phyloP scores from a whole-genome alignment of 2,797 vertebrate species.

The Esox lucius region DNA sequence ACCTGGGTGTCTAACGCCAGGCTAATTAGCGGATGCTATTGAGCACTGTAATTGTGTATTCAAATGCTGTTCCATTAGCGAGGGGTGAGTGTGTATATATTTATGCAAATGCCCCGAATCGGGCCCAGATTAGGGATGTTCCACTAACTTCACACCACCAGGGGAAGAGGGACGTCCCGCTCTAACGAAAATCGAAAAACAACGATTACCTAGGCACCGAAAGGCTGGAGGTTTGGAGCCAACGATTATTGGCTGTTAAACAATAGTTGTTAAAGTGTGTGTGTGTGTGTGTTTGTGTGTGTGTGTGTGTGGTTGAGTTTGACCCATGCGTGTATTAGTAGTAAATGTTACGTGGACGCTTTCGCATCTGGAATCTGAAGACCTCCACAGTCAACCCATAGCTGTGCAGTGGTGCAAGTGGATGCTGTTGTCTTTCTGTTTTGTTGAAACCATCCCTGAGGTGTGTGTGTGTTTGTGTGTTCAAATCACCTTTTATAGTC shows the following conservation, averaged over 20 bases:
- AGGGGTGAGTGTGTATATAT: slow-evolving; percentile 64
- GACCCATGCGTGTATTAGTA: slow-evolving; percentile 56
- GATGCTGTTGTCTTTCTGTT: too few species aligned
- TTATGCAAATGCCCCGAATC: slow-evolving; percentile 64
- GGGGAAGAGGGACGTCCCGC: slow-evolving; percentile 56
- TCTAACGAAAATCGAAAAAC: slow-evolving; percentile 50
- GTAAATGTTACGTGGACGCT: slow-evolving; percentile 61
- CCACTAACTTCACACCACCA: slow-evolving; percentile 49
- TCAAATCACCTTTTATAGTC: too few species aligned
- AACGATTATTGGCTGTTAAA: too few species aligned
- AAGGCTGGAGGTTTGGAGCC: not conserved
- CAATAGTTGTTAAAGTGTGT: too few species aligned
- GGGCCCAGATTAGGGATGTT: slow-evolving; percentile 61
- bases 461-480: not conserved
- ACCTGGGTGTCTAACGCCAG: slow-evolving; percentile 75
- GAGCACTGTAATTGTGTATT: slow-evolving; percentile 75
- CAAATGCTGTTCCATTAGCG: slow-evolving; percentile 57
- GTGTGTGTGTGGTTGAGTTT: slow-evolving; percentile 51
- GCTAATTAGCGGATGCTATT: slow-evolving; percentile 75
- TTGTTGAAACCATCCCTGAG: too few species aligned
- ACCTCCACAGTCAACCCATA: slow-evolving; percentile 61
- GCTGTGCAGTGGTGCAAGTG: too few species aligned
- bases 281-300: slow-evolving; percentile 50
- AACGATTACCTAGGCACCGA: slow-evolving; percentile 50
- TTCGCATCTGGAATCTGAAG: slow-evolving; percentile 63